Evolutionary conservation across 2,113 vertebrate species (phyloP).

Genomic region (Psettodes erumei): DNA sequence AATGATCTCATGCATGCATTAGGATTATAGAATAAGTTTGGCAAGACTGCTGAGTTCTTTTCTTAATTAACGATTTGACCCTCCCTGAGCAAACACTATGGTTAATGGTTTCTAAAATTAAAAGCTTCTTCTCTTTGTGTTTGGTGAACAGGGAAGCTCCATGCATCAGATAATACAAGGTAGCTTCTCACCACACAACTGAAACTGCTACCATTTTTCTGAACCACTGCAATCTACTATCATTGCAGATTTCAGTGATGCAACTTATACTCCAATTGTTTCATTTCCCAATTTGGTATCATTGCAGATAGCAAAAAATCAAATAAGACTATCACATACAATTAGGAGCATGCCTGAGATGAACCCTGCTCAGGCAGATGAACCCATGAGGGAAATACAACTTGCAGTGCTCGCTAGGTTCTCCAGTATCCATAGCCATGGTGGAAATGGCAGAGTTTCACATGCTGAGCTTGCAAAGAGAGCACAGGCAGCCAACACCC

Average conservation of each 20-base stretch:
- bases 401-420: conserved; percentile 10
- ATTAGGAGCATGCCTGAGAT: conserved; percentile 33
- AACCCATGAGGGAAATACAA: conserved; percentile 6
- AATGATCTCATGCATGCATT: conserved; percentile 38
- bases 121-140: neutral
- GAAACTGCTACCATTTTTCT: neutral
- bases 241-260: neutral
- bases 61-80: conserved; percentile 7
- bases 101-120: no score
- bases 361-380: neutral
- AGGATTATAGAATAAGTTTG: conserved; percentile 7
- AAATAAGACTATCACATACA: conserved; percentile 27
- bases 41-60: conserved; percentile 18
- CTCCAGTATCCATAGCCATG: conserved; percentile 34
- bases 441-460: conserved; percentile 54
- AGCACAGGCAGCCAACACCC: conserved; percentile 65
- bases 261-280: neutral
- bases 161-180: neutral
- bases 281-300: neutral
- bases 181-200: neutral
- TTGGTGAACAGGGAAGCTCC: neutral
- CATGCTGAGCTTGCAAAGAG: conserved; percentile 75
- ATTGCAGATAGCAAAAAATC: conserved; percentile 26
- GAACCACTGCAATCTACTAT: no score
- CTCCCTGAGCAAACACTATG: neutral